Evolutionary conservation across 2,888 invertebrate species (phyloP), one percentile per base, ranked within the genome.

Genomic region (Podabrus alpinus): DNA sequence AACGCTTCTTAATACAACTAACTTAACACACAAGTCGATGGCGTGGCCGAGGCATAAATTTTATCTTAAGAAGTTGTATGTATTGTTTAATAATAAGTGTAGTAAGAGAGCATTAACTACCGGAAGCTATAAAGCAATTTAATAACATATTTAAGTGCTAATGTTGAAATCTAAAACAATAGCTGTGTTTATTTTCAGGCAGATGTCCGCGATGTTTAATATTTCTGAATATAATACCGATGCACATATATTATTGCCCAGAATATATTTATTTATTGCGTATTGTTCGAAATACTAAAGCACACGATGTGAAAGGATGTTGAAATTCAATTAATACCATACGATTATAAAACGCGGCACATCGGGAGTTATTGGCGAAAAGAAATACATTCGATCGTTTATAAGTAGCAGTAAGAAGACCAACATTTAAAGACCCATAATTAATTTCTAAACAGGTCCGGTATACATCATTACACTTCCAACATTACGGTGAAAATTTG

Each of bases 51-150:
- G 83, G 85, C 85, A 86, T 86, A 86, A 83, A 86, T 86, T 86
- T 86, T 83, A 82, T 76, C 72, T 74, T 77, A 74, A 68, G 66
- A 64, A 71, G 66, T 70, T 69, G 70, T 73, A 70, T 67, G 72
- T 79, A 78, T 79, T 80, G 82, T 80, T 81, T 83, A 82, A 83
- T 82, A 82, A 84, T 83, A 80, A 80, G 79, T 80, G 79, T 79
- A 75, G 78, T 78, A 80, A 79, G 80, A 82, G 81, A 82, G 80
- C 80, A 81, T 73, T 77, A 77, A 74, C 82, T 77, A 82, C 84
- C 85, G 86, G 86, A 87, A 87, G 84, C 84, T 82, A 86, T 87
- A 87, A 87, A 87, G 84, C 86, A 86, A 86, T 86, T 87, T 87
- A 87, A 87, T 87, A 87, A 87, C 86, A 86, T 86, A 86, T 86